These are phyloP conservation scores for Hippocampus barbouri DNA, from an alignment of 2,113 vertebrate genomes.

Conservation along the genomic window DNA sequence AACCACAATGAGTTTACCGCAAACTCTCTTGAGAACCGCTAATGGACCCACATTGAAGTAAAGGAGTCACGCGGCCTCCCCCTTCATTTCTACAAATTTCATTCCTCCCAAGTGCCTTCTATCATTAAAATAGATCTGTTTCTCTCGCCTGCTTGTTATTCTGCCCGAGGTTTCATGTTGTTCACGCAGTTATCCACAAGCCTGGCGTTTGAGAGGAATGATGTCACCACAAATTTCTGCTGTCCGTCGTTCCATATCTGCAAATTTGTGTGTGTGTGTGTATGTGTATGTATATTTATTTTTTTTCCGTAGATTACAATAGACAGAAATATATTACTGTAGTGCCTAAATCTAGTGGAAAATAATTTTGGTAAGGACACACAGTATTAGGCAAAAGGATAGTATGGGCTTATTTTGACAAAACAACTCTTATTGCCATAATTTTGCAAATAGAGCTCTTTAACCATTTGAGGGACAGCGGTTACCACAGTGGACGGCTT, in stretches of 20 bases:
- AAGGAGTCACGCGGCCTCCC: constrained; percentile 16
- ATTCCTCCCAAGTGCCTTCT: constrained; percentile 79
- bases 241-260: constrained; percentile 50
- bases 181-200: constrained; percentile 21
- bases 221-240: constrained; percentile 42
- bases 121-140: constrained; percentile 21
- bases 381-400: constrained; percentile 42
- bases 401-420: neutral
- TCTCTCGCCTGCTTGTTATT: constrained; percentile 4
- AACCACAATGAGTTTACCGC: neutral
- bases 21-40: neutral
- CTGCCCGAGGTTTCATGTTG: constrained; percentile 6
- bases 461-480: no score
- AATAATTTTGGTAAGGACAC: constrained; percentile 65
- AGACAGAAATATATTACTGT: constrained; percentile 52
- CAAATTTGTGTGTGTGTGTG: constrained; percentile 44
- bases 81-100: constrained; percentile 49
- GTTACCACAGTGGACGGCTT: no score
- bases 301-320: constrained; percentile 58
- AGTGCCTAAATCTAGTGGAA: constrained; percentile 70
- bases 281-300: constrained; percentile 44
- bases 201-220: constrained; percentile 75
- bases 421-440: neutral
- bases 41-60: neutral
- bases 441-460: neutral